These are phyloP conservation scores for Zoanthus gigantus DNA, from an alignment of 92 coral and sea anemone genomes.

Conservation along the genomic window DNA sequence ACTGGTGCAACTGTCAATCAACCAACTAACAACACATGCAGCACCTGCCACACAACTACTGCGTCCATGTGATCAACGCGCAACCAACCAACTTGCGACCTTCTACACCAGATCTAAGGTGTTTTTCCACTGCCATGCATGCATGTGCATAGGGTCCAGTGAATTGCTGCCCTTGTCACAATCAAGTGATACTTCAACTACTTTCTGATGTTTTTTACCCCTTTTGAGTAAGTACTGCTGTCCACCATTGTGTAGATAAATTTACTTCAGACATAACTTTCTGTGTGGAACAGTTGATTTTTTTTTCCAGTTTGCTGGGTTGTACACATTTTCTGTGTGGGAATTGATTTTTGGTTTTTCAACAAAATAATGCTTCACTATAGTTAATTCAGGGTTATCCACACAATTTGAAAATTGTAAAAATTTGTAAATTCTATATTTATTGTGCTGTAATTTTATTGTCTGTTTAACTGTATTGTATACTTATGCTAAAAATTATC, in stretches of 20 bases:
- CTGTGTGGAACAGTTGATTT: background rate
- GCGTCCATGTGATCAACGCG: slow-evolving; percentile 69
- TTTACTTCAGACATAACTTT: slow-evolving; percentile 8
- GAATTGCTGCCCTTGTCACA: slow-evolving; percentile 67
- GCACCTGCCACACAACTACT: slow-evolving; percentile 78
- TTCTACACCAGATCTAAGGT: slow-evolving; percentile 69
- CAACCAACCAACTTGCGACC: slow-evolving; percentile 77
- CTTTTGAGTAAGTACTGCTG: slow-evolving; percentile 88
- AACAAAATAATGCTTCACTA: too few relatives aligned
- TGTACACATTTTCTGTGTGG: too few relatives aligned
- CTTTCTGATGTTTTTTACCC: slow-evolving; percentile 60
- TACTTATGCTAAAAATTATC: too few relatives aligned
- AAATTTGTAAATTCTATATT: too few relatives aligned
- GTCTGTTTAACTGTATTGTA: too few relatives aligned
- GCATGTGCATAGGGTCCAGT: slow-evolving; percentile 70
- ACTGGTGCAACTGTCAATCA: slow-evolving; percentile 74
- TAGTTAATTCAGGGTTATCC: too few relatives aligned
- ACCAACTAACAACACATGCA: slow-evolving; percentile 82
- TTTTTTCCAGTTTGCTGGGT: background rate
- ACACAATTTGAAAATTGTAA: too few relatives aligned
- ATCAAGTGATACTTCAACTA: slow-evolving; percentile 47
- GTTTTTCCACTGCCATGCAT: slow-evolving; percentile 85
- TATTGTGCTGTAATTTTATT: too few relatives aligned
- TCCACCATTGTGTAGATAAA: slow-evolving; percentile 61
- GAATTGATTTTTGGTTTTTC: background rate